phyloP scores from a whole-genome alignment of 2,113 vertebrate genomes.

The Oryzias melastigma region DNA sequence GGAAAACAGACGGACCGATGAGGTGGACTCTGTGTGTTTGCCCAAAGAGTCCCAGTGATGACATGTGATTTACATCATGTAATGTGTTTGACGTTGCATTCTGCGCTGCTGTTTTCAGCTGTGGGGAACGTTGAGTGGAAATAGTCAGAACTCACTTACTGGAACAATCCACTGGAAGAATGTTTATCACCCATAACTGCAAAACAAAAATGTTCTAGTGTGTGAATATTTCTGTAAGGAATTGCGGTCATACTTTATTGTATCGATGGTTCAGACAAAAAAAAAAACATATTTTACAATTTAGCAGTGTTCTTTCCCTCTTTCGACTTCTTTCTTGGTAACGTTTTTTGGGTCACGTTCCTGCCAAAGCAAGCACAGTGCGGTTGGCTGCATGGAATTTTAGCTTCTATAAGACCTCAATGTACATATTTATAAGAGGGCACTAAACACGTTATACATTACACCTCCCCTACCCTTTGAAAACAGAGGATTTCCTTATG shows the following conservation, averaged over 20 bases:
- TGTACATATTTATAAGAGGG: constrained; percentile 38
- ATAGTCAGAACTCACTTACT: constrained; percentile 38
- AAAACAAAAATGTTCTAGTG: not conserved
- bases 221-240: no score
- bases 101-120: constrained; percentile 21
- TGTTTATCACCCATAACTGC: constrained; percentile 68
- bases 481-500: constrained; percentile 70
- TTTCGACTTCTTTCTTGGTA: no score
- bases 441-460: constrained; percentile 24
- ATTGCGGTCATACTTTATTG: no score
- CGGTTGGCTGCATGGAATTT: constrained; percentile 8
- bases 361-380: not conserved
- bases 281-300: no score
- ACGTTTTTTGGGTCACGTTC: no score
- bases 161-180: constrained; percentile 1
- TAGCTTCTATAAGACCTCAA: constrained; percentile 29
- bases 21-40: not conserved
- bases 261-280: no score
- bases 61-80: not conserved
- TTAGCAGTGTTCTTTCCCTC: no score
- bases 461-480: constrained; percentile 32
- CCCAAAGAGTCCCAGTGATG: not conserved
- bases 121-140: constrained; percentile 17
- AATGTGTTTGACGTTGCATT: not conserved
- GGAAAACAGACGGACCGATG: not conserved